Percentiles rank a stretch among this genome's conserved stretches.
Conservation (phyloP, 2,113 vertebrate species). For the Hassar affinis region DNA sequence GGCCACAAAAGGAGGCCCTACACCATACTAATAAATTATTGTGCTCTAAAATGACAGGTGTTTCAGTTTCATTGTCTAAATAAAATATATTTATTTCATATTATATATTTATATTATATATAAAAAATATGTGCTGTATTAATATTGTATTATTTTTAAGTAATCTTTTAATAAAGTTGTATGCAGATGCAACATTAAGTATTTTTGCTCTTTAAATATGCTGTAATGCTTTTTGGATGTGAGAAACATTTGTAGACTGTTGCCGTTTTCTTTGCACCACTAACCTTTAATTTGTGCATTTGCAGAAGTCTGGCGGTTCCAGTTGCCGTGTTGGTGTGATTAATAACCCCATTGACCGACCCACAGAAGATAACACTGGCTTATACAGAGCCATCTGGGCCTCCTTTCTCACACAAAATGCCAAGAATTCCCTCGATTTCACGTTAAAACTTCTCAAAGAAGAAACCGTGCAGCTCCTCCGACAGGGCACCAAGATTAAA, state of each 20-base stretch:
- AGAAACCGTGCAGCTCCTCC: conserved; percentile 79
- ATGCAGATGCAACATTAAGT: neutral
- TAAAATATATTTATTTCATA: too few relatives aligned
- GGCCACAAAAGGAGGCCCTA: too few relatives aligned
- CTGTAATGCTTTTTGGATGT: neutral
- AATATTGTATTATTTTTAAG: too few relatives aligned
- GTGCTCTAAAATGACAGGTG: too few relatives aligned
- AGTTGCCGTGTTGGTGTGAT: conserved; percentile 84
- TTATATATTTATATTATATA: too few relatives aligned
- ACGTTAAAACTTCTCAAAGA: conserved; percentile 81
- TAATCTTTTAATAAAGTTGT: neutral
- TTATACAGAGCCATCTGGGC: conserved; percentile 87
- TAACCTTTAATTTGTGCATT: conserved; percentile 36
- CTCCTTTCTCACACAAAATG: conserved; percentile 87
- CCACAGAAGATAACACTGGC: conserved; percentile 82
- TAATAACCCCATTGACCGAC: conserved; percentile 84
- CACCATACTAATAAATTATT: too few relatives aligned
- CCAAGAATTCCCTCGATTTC: conserved; percentile 75
- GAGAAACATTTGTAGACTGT: neutral
- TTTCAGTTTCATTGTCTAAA: too few relatives aligned
- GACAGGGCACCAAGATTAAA: conserved; percentile 82
- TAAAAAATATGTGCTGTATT: too few relatives aligned
- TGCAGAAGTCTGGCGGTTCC: conserved; percentile 81
- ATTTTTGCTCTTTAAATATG: neutral
- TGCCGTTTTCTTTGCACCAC: conserved; percentile 36